phyloP scores from a whole-genome alignment of 2,888 invertebrate genomes.

The Heliconius hortense region DNA sequence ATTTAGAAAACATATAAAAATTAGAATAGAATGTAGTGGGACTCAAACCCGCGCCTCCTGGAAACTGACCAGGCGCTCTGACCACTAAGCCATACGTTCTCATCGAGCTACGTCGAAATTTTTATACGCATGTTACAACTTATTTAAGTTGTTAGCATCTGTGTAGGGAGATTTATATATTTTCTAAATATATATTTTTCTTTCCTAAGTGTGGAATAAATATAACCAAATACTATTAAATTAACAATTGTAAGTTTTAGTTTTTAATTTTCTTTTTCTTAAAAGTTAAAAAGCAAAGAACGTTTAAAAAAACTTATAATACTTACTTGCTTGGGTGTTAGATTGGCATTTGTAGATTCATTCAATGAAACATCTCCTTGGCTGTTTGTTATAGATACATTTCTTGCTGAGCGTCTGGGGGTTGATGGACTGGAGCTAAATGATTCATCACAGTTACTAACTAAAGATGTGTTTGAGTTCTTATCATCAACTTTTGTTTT shows the following conservation, averaged over 20 bases:
- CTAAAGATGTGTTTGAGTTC: slow-evolving; percentile 51
- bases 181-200: no score
- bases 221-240: not conserved
- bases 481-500: slow-evolving; percentile 55
- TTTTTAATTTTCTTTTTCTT: not conserved
- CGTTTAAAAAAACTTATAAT: not conserved
- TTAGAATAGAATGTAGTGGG: no score
- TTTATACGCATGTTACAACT: no score
- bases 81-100: no score
- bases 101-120: no score
- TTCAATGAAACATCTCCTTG: slow-evolving; percentile 59
- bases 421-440: slow-evolving; percentile 53
- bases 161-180: no score
- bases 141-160: no score
- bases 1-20: no score
- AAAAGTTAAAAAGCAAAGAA: no score
- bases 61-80: no score
- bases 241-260: not conserved
- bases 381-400: slow-evolving; percentile 55
- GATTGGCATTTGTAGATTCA: slow-evolving; percentile 58
- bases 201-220: no score
- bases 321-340: slow-evolving; percentile 72
- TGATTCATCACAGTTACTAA: slow-evolving; percentile 57
- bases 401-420: slow-evolving; percentile 58
- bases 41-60: no score